Conservation (phyloP, 2,113 vertebrate species). For the Dermatemys mawii region DNA sequence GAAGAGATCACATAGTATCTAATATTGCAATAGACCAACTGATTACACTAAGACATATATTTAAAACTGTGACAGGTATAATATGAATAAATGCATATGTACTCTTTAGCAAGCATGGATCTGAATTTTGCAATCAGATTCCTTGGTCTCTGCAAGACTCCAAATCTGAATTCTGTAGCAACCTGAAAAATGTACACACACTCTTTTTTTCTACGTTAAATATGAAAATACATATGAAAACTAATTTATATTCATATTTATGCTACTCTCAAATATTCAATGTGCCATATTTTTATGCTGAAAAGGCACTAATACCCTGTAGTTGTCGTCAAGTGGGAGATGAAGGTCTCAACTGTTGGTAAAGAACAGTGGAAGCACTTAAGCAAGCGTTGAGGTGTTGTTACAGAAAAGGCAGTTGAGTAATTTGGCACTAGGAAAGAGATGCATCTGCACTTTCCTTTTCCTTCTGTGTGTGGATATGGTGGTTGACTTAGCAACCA, state of each 20-base stretch:
- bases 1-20: not conserved
- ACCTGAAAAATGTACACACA: slow-evolving; percentile 8
- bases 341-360: slow-evolving; percentile 30
- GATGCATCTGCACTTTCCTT: not conserved
- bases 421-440: not conserved
- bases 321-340: slow-evolving; percentile 14
- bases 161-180: not conserved
- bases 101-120: not conserved
- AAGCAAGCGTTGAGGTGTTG: not conserved
- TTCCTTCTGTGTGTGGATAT: not conserved
- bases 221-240: not conserved
- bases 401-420: not conserved
- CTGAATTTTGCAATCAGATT: not conserved
- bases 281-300: slow-evolving; percentile 1
- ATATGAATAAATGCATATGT: not conserved
- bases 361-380: slow-evolving; percentile 8
- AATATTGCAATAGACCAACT: not conserved
- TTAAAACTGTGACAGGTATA: not conserved
- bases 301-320: slow-evolving; percentile 29
- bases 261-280: slow-evolving; percentile 24
- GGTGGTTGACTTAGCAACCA: not conserved
- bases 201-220: not conserved
- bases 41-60: accelerated
- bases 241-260: not conserved
- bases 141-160: not conserved